Conservation (phyloP, 2,113 vertebrate species). For the Astur gentilis region DNA sequence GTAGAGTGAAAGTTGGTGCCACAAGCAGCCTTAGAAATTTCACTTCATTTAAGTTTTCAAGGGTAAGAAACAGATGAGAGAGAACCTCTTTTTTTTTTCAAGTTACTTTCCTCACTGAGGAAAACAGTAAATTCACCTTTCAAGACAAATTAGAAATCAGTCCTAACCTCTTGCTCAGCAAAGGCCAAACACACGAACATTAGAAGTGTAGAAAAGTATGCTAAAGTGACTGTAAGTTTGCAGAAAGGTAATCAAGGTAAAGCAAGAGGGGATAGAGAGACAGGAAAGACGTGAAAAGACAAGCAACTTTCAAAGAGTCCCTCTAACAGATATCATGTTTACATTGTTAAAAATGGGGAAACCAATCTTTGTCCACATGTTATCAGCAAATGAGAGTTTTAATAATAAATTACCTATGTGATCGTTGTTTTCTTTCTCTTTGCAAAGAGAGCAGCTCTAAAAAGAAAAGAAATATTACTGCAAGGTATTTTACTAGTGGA, state of each 20-base stretch:
- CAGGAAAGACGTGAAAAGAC: background rate
- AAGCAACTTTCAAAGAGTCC: background rate
- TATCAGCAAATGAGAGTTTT: background rate
- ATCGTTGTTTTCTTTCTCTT: background rate
- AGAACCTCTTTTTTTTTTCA: background rate
- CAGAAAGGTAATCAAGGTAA: background rate
- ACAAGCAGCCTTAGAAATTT: background rate
- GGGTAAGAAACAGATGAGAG: background rate
- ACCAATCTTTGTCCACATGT: background rate
- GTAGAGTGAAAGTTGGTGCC: constrained; percentile 14
- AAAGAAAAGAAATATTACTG: background rate
- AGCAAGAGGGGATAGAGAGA: background rate
- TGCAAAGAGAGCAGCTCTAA: background rate
- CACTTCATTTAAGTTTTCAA: background rate
- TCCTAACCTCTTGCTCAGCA: background rate
- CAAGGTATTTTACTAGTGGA: background rate
- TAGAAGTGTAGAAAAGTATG: background rate
- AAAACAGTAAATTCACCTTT: background rate
- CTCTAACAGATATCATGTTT: background rate
- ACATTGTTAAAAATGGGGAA: background rate
- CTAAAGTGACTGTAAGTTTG: background rate
- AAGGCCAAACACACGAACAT: background rate
- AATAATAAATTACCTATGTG: constrained; percentile 5
- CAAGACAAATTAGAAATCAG: background rate
- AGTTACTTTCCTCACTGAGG: background rate